A percentile compares a stretch with the other conserved stretches of the same genome.
phyloP scores from a whole-genome alignment of 2,888 invertebrate genomes.

The Spisula subtruncata region DNA sequence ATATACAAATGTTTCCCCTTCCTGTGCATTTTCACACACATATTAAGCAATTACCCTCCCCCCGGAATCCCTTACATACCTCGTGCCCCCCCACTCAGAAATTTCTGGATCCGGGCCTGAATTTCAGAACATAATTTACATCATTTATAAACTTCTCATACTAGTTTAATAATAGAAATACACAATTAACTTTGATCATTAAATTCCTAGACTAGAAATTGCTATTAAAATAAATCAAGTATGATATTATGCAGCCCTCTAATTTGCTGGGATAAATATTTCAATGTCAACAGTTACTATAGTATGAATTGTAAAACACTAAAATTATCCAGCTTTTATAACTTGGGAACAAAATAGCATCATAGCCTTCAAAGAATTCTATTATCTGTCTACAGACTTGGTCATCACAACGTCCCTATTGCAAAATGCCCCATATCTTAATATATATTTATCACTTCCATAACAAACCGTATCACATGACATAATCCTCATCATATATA shows the following conservation, averaged over 20 bases:
- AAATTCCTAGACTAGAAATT: neutral
- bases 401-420: neutral
- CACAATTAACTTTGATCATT: constrained; percentile 2
- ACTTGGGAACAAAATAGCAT: neutral
- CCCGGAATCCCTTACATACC: too few relatives aligned
- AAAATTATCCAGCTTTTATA: neutral
- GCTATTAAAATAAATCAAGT: too few relatives aligned
- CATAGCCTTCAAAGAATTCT: neutral
- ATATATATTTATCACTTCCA: neutral
- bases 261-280: neutral
- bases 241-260: neutral
- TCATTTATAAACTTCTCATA: neutral
- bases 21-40: too few relatives aligned
- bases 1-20: too few relatives aligned
- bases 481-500: too few relatives aligned
- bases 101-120: too few relatives aligned
- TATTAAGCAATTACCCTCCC: too few relatives aligned
- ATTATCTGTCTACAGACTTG: neutral
- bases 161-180: neutral
- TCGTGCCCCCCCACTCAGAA: too few relatives aligned
- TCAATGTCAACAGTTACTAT: neutral
- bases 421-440: neutral
- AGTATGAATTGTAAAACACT: neutral
- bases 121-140: too few relatives aligned
- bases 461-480: too few relatives aligned